Conservation (phyloP, 2,888 invertebrate species). For the Exephanes ischioxanthus region DNA sequence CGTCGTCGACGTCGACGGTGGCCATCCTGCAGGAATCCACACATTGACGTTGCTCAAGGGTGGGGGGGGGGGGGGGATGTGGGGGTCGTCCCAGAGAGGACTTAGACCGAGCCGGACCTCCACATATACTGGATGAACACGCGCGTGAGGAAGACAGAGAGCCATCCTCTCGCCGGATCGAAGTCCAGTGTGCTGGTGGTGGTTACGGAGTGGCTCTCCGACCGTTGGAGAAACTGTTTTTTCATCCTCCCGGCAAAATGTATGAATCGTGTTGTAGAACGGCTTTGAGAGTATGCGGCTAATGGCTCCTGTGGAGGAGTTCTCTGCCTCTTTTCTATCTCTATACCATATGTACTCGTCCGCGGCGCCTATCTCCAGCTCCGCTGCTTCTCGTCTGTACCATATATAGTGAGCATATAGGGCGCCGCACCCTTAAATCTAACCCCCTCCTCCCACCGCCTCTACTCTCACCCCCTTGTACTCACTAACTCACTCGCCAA, state of each 20-base stretch:
- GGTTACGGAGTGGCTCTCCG: slow-evolving; percentile 71
- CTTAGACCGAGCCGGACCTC: slow-evolving; percentile 37
- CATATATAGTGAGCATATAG: slow-evolving; percentile 32
- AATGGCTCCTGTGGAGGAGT: slow-evolving; percentile 81
- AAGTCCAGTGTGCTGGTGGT: slow-evolving; percentile 53
- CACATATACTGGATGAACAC: slow-evolving; percentile 17
- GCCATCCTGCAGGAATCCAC: slow-evolving; percentile 54
- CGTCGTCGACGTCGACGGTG: slow-evolving; percentile 43
- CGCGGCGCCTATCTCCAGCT: slow-evolving; percentile 40
- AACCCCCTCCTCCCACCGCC: slow-evolving; percentile 66
- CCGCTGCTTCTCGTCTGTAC: slow-evolving; percentile 38
- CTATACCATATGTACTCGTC: slow-evolving; percentile 39
- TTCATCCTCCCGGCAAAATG: slow-evolving; percentile 83
- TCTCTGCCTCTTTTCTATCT: slow-evolving; percentile 72
- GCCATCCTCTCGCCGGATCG: slow-evolving; percentile 65
- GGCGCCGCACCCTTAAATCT: slow-evolving; percentile 78
- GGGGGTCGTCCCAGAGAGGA: slow-evolving; percentile 32
- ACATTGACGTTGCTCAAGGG: slow-evolving; percentile 21
- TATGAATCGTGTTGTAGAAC: slow-evolving; percentile 84
- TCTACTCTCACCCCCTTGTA: slow-evolving; percentile 39
- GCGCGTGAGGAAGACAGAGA: slow-evolving; percentile 22
- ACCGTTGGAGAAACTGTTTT: slow-evolving; percentile 76
- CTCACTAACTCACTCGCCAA: slow-evolving; percentile 71
- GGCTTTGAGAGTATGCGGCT: slow-evolving; percentile 82
- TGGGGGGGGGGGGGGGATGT: too few relatives aligned